phyloP scores from a whole-genome alignment of 2,113 vertebrate species.

The Cebidichthys violaceus region DNA sequence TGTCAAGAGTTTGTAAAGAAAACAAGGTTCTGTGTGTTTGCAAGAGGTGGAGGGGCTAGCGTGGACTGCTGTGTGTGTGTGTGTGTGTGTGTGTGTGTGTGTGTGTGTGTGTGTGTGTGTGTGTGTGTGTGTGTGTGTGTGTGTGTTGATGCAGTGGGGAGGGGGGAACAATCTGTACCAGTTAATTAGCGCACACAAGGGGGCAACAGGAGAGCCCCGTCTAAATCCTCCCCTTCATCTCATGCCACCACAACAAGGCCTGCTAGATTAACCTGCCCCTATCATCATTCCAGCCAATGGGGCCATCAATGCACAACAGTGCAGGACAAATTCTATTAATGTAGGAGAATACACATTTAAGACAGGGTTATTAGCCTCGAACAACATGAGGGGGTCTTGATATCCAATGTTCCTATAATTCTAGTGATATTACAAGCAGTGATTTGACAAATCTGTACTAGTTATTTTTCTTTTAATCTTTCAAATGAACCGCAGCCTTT shows the following conservation, averaged over 20 bases:
- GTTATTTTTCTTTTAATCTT: constrained; percentile 20
- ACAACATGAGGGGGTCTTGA: not conserved
- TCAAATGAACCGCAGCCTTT: constrained; percentile 13
- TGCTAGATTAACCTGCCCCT: constrained; percentile 72
- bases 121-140: not conserved
- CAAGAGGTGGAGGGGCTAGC: constrained; percentile 34
- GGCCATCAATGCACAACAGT: constrained; percentile 40
- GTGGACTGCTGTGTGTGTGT: not conserved
- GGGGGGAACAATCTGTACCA: constrained; percentile 65
- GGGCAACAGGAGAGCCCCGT: constrained; percentile 62
- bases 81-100: too few species aligned
- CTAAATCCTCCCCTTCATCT: constrained; percentile 79
- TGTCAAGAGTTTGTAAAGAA: constrained; percentile 76
- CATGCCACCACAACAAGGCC: constrained; percentile 72
- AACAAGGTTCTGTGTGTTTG: constrained; percentile 59
- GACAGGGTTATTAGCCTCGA: constrained; percentile 40
- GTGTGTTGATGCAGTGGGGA: constrained; percentile 35
- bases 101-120: too few species aligned
- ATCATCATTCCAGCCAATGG: constrained; percentile 53
- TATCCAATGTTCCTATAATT: constrained; percentile 16
- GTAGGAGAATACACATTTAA: constrained; percentile 32
- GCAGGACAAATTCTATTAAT: constrained; percentile 15
- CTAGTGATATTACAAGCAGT: constrained; percentile 7
- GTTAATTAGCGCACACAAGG: constrained; percentile 81
- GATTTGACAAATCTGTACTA: constrained; percentile 32